Percentiles rank a stretch among this genome's conserved stretches.
Evolutionary conservation across 2,888 invertebrate genomes (phyloP).

Genomic region (Ypsolopha scabrella): DNA sequence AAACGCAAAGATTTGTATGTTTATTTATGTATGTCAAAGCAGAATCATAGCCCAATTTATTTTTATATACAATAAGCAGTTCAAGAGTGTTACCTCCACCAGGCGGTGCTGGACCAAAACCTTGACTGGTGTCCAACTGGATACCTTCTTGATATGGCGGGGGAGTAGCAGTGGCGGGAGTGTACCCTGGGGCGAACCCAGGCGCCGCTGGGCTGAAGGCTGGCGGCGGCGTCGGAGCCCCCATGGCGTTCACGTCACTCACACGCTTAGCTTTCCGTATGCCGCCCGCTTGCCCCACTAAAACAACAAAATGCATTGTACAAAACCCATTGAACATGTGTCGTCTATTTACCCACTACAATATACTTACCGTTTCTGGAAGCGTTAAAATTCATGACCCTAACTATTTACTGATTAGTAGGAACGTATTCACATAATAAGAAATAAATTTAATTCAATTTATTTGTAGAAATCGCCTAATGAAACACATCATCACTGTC

Average conservation of each 20-base stretch:
- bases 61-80: no score
- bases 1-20: no score
- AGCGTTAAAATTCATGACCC: slow-evolving; percentile 58
- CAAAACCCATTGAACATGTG: not conserved
- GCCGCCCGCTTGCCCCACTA: slow-evolving; percentile 46
- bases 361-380: slow-evolving; percentile 48
- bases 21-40: no score
- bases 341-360: not conserved
- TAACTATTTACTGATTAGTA: slow-evolving; percentile 16
- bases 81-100: slow-evolving; percentile 24
- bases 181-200: not conserved
- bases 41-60: not conserved
- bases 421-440: slow-evolving; percentile 33
- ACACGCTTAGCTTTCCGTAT: slow-evolving; percentile 74
- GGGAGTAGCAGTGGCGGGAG: slow-evolving; percentile 24
- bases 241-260: slow-evolving; percentile 78
- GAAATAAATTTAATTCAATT: slow-evolving; percentile 25
- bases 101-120: slow-evolving; percentile 29
- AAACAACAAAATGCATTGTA: slow-evolving; percentile 13
- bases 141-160: slow-evolving; percentile 48
- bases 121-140: slow-evolving; percentile 39
- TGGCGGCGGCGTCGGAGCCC: slow-evolving; percentile 56
- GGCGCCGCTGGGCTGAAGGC: slow-evolving; percentile 33
- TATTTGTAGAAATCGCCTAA: slow-evolving; percentile 26
- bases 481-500: slow-evolving; percentile 58